Base-by-base conservation (phyloP, 92 coral and sea anemone species). In the Desmophyllum pertusum region DNA sequence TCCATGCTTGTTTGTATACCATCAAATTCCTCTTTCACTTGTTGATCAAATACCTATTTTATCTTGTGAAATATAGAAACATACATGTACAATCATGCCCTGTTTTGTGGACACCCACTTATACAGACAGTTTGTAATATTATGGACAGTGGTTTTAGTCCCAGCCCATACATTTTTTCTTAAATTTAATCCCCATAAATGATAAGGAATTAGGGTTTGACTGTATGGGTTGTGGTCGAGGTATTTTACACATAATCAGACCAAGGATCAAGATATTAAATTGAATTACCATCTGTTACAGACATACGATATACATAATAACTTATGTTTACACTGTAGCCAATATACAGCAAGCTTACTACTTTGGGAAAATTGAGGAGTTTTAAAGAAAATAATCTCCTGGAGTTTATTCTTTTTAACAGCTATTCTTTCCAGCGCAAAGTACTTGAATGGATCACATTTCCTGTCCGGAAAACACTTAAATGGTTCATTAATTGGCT, bases 401-500 rank as follows among this genome's bases (percentile, higher is more conserved):
- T 25, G 9, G 14, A 59, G 65, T 25, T 59, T 25, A 25, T 23
- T 25, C 33, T 73, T 15, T 36, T 39, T 27, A 29, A 8, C 4
- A 7, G 37, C 61, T 46, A 25, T 7, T 73, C 29, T 36, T 33
- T 37, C 33, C 25, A 67, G 45, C n/a, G 10, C 27, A 25, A 30
- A 31, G 70, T 15, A 65, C 19, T 31, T 6, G n/a, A 31, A 65
- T n/a, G n/a, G 23, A 33, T 65, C 8, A 65, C 70, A 33, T 38
- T 52, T 70, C 11, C 38, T 11, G 4, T 53, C 38, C 40, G 67
- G 69, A 43, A 70, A 70, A 27, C 70, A 52, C 30, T 72, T 40
- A 51, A n/a, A 69, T 13, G 29, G 52, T 27, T 81, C 43, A 55
- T 18, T 57, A 53, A 81, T 53, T 81, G 68, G 59, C 64, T 62